These are phyloP conservation scores for Gymnothorax reevesii DNA, from an alignment of 2,797 vertebrate species.

Conservation along the genomic window DNA sequence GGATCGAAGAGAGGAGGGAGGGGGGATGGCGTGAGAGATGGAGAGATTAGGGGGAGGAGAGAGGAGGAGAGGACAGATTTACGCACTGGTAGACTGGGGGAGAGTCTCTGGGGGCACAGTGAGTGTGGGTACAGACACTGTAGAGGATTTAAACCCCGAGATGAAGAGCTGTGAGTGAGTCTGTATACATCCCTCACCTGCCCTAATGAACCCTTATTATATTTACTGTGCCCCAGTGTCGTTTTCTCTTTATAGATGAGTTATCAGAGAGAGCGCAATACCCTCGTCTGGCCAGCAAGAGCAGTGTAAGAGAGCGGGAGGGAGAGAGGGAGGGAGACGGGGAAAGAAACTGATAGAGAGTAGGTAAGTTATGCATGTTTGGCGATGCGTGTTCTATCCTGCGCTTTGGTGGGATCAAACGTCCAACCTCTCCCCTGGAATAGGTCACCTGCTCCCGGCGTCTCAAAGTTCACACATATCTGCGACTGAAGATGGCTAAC, in stretches of 20 bases:
- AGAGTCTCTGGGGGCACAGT: not conserved
- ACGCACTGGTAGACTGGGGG: not conserved
- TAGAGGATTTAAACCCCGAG: not conserved
- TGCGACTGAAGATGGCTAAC: too few relatives aligned
- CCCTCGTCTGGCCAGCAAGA: constrained; percentile 55
- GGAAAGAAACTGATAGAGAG: constrained; percentile 32
- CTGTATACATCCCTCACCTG: constrained; percentile 17
- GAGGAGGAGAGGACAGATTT: constrained; percentile 40
- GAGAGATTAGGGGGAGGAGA: not conserved
- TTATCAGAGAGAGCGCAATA: constrained; percentile 51
- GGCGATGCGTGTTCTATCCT: too few relatives aligned
- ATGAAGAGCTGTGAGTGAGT: constrained; percentile 19
- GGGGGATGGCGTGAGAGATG: constrained; percentile 32
- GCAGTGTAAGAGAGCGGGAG: constrained; percentile 42
- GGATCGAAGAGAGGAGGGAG: constrained; percentile 50
- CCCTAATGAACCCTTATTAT: constrained; percentile 49
- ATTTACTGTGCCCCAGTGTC: constrained; percentile 32
- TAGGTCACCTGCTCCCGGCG: too few relatives aligned
- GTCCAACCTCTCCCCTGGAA: too few relatives aligned
- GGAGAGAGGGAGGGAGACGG: constrained; percentile 33
- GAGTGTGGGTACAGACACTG: not conserved
- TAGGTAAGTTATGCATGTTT: not conserved
- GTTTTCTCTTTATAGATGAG: constrained; percentile 34
- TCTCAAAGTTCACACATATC: too few relatives aligned
- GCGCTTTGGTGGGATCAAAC: too few relatives aligned